Evolutionary conservation across 2,797 vertebrate genomes (phyloP).

Genomic region (Typhlichthys subterraneus): DNA sequence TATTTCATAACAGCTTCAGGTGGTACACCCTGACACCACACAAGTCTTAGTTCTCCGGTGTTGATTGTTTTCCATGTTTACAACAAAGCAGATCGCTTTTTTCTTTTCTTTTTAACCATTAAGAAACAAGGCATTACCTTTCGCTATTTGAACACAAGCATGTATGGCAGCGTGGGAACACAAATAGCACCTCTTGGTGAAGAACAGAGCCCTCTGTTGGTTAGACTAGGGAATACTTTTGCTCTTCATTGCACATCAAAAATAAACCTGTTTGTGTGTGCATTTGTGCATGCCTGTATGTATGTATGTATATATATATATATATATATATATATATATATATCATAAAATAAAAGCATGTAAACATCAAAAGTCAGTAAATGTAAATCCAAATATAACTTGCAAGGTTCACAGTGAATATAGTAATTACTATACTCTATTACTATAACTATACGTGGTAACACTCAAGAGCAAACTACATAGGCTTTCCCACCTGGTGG

Average conservation of each 20-base stretch:
- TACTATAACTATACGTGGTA: too few relatives aligned
- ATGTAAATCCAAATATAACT: neutral
- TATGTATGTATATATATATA: too few relatives aligned
- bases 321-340: too few relatives aligned
- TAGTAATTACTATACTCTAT: too few relatives aligned
- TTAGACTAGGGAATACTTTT: constrained; percentile 35
- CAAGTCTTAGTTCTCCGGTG: neutral
- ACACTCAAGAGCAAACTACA: neutral
- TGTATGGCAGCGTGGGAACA: neutral
- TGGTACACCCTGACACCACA: neutral
- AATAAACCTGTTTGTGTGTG: too few relatives aligned
- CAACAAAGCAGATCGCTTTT: neutral
- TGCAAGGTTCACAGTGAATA: neutral
- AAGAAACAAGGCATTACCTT: neutral
- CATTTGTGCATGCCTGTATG: too few relatives aligned
- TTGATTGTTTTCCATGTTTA: neutral
- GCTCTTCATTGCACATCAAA: neutral
- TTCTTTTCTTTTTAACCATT: neutral
- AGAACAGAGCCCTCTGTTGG: constrained; percentile 74
- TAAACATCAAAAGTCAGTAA: neutral
- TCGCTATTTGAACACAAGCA: constrained; percentile 13
- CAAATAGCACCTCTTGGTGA: constrained; percentile 3
- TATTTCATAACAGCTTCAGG: too few relatives aligned
- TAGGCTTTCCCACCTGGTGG: neutral
- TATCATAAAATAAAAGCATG: neutral